Conservation (phyloP, 2,797 vertebrate genomes). For the Margarornis squamiger region DNA sequence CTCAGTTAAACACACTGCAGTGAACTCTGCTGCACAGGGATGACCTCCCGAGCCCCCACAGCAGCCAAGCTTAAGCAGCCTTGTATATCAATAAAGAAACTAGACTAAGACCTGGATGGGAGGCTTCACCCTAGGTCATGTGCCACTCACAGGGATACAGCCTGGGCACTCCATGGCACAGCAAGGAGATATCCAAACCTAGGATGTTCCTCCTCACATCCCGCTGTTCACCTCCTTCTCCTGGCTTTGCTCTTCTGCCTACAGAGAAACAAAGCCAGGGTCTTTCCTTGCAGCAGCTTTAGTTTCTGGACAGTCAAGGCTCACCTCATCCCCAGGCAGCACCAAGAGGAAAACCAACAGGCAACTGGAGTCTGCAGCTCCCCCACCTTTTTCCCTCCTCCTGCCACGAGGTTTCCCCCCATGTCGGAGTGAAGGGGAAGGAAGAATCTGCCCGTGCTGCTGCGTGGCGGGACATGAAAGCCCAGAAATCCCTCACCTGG, state of each 20-base stretch:
- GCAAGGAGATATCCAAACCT: not conserved
- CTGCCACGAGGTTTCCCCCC: rapidly evolving
- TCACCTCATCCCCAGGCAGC: not conserved
- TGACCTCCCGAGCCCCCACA: rapidly evolving
- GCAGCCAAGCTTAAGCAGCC: not conserved
- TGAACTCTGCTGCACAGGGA: not conserved
- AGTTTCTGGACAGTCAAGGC: not conserved
- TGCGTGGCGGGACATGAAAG: not conserved
- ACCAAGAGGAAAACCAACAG: not conserved
- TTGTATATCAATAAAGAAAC: not conserved
- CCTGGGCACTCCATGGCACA: not conserved
- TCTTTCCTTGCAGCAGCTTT: not conserved
- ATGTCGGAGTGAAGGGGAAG: not conserved
- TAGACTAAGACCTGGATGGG: not conserved
- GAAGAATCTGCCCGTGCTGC: not conserved
- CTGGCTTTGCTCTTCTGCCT: not conserved
- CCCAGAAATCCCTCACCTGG: not conserved
- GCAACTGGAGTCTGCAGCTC: not conserved
- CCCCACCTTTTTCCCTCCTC: not conserved
- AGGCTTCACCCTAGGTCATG: not conserved
- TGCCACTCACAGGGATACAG: rapidly evolving
- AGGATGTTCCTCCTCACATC: not conserved
- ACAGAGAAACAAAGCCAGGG: not conserved
- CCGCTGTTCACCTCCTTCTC: not conserved
- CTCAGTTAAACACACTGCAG: not conserved